These are phyloP conservation scores for Helicolenus hilgendorfi DNA, from an alignment of 2,797 vertebrate genomes.

Conservation along the genomic window DNA sequence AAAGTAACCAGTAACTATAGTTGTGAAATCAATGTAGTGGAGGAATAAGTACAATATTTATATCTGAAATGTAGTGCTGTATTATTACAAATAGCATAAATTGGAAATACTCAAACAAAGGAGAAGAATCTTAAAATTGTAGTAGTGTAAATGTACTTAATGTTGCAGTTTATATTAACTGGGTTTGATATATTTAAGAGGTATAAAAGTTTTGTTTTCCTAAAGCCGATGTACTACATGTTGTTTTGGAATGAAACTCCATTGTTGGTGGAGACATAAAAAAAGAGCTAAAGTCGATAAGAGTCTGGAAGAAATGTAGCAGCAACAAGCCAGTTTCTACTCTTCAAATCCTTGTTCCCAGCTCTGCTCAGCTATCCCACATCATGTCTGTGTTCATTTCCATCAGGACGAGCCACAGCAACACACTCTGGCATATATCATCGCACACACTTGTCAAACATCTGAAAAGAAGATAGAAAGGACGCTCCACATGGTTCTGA, in stretches of 20 bases:
- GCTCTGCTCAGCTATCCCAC: conserved; percentile 51
- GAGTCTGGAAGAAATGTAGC: conserved; percentile 6
- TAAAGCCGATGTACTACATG: background rate
- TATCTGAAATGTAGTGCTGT: background rate
- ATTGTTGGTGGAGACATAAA: background rate
- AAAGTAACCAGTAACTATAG: background rate
- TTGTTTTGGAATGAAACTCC: conserved; percentile 5
- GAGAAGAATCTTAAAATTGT: background rate
- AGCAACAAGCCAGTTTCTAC: background rate
- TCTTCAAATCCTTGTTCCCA: conserved; percentile 42
- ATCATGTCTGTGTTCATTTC: conserved; percentile 70
- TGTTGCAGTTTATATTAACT: background rate
- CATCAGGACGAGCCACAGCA: conserved; percentile 69
- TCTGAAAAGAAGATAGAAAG: conserved; percentile 80
- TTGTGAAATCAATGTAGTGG: background rate
- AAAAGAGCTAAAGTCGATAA: background rate
- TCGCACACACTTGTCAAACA: conserved; percentile 83
- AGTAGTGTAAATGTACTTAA: no score
- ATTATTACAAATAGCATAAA: background rate
- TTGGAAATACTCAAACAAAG: background rate
- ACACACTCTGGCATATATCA: conserved; percentile 71
- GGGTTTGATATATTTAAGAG: background rate
- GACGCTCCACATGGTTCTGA: conserved; percentile 86
- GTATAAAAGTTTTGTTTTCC: background rate
- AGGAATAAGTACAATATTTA: background rate